These are phyloP conservation scores for Caenorhabditis macrosperma DNA, from an alignment of 2,888 invertebrate genomes.

Conservation along the genomic window DNA sequence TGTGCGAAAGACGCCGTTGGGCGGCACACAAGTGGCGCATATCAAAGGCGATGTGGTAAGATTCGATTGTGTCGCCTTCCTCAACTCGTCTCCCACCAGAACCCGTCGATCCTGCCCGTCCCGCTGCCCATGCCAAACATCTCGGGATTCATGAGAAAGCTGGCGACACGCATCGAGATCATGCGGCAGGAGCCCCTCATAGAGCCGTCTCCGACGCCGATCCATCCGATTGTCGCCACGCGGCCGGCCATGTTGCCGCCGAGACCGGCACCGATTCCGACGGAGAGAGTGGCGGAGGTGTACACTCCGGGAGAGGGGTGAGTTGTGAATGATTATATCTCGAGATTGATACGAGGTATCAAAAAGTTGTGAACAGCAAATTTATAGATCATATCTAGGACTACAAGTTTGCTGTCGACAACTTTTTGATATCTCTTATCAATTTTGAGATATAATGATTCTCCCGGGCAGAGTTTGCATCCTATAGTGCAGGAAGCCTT, in stretches of 20 bases:
- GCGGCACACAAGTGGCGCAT: conserved; percentile 32
- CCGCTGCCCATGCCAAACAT: conserved; percentile 35
- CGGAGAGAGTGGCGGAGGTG: not conserved
- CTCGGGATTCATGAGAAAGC: not conserved
- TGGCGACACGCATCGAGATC: conserved; percentile 11
- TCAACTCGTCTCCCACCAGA: not conserved
- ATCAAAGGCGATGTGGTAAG: conserved; percentile 33
- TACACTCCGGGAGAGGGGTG: not conserved
- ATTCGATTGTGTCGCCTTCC: not conserved
- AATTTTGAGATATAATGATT: too few relatives aligned
- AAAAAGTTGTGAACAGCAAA: too few relatives aligned
- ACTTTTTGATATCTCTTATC: too few relatives aligned
- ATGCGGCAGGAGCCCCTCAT: not conserved
- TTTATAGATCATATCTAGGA: too few relatives aligned
- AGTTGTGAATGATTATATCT: too few relatives aligned
- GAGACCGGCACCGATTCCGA: not conserved
- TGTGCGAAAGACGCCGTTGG: conserved; percentile 21
- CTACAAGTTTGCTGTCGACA: too few relatives aligned
- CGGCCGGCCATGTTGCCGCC: not conserved
- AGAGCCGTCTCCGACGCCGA: not conserved
- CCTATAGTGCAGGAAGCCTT: too few relatives aligned
- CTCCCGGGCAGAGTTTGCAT: not conserved
- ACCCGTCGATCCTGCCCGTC: conserved; percentile 34
- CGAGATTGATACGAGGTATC: too few relatives aligned
- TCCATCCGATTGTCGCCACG: not conserved